A percentile compares a stretch with the other conserved stretches of the same genome.
Evolutionary conservation across 2,113 vertebrate species (phyloP).

Genomic region (Corythornis vintsioides): DNA sequence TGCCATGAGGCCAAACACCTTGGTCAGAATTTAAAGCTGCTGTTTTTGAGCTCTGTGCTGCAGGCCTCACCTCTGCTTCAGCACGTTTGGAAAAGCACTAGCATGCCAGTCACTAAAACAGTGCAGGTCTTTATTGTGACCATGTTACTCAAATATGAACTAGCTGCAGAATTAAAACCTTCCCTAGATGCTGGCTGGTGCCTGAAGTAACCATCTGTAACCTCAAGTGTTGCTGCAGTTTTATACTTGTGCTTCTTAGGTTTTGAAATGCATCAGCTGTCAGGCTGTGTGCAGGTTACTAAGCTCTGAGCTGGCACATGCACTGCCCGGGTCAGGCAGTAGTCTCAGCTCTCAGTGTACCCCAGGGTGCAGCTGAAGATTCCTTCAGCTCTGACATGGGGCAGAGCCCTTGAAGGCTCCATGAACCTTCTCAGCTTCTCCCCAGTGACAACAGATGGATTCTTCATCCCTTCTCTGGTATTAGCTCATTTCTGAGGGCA

Average conservation of each 20-base stretch:
- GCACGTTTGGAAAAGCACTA: neutral
- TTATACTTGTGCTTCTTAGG: neutral
- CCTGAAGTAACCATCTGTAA: neutral
- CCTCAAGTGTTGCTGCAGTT: neutral
- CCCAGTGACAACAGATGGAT: neutral
- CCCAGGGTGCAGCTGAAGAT: neutral
- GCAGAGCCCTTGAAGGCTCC: neutral
- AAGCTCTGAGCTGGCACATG: neutral
- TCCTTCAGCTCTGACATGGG: neutral
- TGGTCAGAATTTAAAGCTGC: neutral
- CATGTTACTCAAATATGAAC: neutral
- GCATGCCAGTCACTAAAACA: neutral
- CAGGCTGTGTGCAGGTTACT: neutral
- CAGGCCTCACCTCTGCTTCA: neutral
- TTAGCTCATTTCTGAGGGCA: neutral
- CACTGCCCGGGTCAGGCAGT: fast-evolving
- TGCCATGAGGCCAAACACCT: neutral
- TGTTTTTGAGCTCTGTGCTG: neutral
- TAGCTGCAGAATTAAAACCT: neutral
- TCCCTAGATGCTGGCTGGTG: fast-evolving
- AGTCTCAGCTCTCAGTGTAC: neutral
- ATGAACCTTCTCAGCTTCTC: fast-evolving
- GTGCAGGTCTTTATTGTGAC: neutral
- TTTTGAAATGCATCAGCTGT: neutral
- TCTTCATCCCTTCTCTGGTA: neutral